These are phyloP conservation scores for Cataglyphis livida DNA, from an alignment of 2,888 invertebrate genomes.

Conservation along the genomic window DNA sequence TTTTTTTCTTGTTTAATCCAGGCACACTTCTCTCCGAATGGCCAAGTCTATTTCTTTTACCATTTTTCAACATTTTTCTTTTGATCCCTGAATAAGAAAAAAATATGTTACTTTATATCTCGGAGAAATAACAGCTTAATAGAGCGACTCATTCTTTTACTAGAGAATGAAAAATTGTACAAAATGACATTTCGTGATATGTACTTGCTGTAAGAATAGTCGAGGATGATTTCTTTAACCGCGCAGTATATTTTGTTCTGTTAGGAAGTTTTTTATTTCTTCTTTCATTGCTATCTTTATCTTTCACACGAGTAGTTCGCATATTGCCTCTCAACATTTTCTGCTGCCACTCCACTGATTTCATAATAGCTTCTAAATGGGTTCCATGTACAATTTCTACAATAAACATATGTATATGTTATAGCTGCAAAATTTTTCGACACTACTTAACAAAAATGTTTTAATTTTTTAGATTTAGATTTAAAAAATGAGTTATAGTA, in stretches of 20 bases:
- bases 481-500: not conserved
- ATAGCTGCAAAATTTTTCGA: not conserved
- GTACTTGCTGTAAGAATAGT: slow-evolving; percentile 86
- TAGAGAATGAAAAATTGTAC: not conserved
- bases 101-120: not conserved
- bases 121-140: not conserved
- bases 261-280: slow-evolving; percentile 84
- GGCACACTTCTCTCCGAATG: slow-evolving; percentile 79
- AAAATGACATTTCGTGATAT: slow-evolving; percentile 67
- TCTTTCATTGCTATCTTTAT: slow-evolving; percentile 83
- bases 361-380: slow-evolving; percentile 91
- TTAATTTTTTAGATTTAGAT: not conserved
- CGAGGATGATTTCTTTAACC: slow-evolving; percentile 86
- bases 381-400: slow-evolving; percentile 86
- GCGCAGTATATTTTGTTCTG: slow-evolving; percentile 86
- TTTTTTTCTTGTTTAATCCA: slow-evolving; percentile 78
- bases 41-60: slow-evolving; percentile 81
- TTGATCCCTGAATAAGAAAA: slow-evolving; percentile 82
- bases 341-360: slow-evolving; percentile 93
- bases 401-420: not conserved
- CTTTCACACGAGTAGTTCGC: slow-evolving; percentile 82
- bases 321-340: slow-evolving; percentile 87
- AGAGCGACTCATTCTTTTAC: not conserved
- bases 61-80: slow-evolving; percentile 84
- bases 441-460: not conserved